These are phyloP conservation scores for Barbus barbus DNA, from an alignment of 2,113 vertebrate genomes.

Conservation along the genomic window DNA sequence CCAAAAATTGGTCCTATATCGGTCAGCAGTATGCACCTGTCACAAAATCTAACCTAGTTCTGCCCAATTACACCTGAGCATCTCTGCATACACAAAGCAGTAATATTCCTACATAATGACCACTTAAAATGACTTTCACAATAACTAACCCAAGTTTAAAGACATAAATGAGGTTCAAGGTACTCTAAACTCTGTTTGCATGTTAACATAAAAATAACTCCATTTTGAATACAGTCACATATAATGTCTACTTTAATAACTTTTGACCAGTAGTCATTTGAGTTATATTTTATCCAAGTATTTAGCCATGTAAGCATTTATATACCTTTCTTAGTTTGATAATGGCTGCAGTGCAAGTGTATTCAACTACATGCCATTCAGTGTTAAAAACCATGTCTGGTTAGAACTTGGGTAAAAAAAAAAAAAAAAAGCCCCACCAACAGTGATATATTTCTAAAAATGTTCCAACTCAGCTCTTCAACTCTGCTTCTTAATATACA, in stretches of 20 bases:
- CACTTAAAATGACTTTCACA: background rate
- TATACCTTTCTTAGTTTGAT: background rate
- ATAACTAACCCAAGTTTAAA: slow-evolving; percentile 8
- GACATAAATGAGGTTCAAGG: background rate
- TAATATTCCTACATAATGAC: slow-evolving; percentile 26
- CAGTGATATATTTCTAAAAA: slow-evolving; percentile 1
- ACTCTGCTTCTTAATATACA: background rate
- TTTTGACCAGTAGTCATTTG: slow-evolving; percentile 22
- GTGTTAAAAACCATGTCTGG: slow-evolving; percentile 12
- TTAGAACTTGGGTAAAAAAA: background rate
- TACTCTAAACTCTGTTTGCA: slow-evolving; percentile 2
- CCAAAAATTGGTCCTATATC: slow-evolving; percentile 21
- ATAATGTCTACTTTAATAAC: background rate
- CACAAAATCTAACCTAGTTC: slow-evolving; percentile 11
- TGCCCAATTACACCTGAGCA: slow-evolving; percentile 36
- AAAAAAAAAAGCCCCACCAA: background rate
- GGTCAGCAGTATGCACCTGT: slow-evolving; percentile 12
- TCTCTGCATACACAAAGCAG: slow-evolving; percentile 29
- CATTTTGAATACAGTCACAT: slow-evolving; percentile 9
- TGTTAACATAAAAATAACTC: background rate
- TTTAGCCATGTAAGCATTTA: background rate
- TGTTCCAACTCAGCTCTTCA: background rate
- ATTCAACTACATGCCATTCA: slow-evolving; percentile 11
- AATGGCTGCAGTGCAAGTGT: background rate
- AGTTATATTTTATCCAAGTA: background rate